Evolutionary conservation across 1,140 invertebrate species (phyloP).

Genomic region (Magallana angulata): DNA sequence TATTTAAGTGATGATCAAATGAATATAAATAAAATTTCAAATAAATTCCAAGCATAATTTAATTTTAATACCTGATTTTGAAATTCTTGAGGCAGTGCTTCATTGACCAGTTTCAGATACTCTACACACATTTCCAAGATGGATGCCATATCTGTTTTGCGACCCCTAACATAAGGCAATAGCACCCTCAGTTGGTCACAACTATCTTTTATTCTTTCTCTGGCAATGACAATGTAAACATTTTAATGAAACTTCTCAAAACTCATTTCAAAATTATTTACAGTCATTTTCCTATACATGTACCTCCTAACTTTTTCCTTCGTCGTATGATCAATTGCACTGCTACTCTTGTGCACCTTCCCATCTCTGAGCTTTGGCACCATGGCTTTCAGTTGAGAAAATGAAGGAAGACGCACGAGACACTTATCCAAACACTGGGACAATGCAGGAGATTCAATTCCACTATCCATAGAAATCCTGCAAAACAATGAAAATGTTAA

Average conservation of each 20-base stretch:
- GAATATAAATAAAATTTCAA: too few relatives aligned
- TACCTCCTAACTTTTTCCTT: slow-evolving; percentile 74
- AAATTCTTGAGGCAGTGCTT: slow-evolving; percentile 69
- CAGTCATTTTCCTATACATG: background rate
- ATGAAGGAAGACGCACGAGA: slow-evolving; percentile 2
- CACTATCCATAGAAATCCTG: slow-evolving; percentile 51
- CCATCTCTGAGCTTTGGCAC: background rate
- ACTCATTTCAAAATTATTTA: background rate
- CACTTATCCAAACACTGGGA: background rate
- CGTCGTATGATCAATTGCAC: slow-evolving; percentile 65
- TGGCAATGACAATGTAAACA: slow-evolving; percentile 39
- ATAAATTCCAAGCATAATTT: too few relatives aligned
- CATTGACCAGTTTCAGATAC: slow-evolving; percentile 73
- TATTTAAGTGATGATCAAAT: too few relatives aligned
- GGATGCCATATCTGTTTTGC: slow-evolving; percentile 76
- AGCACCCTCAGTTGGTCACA: slow-evolving; percentile 74
- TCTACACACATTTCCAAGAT: slow-evolving; percentile 75
- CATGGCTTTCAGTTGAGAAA: slow-evolving; percentile 30
- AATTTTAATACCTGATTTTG: slow-evolving; percentile 66
- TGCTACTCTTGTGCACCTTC: background rate
- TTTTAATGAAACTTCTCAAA: too few relatives aligned
- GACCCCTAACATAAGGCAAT: slow-evolving; percentile 72
- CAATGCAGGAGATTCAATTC: slow-evolving; percentile 54
- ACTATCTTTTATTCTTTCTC: slow-evolving; percentile 76
- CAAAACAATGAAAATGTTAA: background rate